phyloP scores from a whole-genome alignment of 2,113 vertebrate species.

The Sander lucioperca region DNA sequence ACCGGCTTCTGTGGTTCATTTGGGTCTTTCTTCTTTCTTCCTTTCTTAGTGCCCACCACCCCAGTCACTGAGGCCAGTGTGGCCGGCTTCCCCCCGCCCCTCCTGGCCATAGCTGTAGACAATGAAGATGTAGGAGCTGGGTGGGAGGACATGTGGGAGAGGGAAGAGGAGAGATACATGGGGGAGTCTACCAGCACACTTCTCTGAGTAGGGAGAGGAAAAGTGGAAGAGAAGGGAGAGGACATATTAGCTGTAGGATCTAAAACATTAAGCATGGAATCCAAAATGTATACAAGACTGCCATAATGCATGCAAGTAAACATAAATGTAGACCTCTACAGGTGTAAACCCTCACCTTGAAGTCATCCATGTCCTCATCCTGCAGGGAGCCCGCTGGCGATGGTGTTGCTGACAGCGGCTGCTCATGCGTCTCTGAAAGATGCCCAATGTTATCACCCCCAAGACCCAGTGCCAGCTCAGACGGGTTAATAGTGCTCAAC shows the following conservation, averaged over 20 bases:
- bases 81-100: conserved; percentile 75
- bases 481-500: conserved; percentile 91
- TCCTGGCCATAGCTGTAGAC: conserved; percentile 73
- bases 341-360: conserved; percentile 80
- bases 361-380: conserved; percentile 92
- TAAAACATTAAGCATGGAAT: not conserved
- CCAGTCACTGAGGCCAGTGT: conserved; percentile 23
- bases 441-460: conserved; percentile 84
- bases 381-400: conserved; percentile 90
- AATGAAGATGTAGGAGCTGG: conserved; percentile 24
- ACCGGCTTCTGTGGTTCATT: conserved; percentile 94
- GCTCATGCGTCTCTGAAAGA: conserved; percentile 85
- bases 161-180: conserved; percentile 74
- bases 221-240: not conserved
- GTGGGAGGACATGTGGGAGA: conserved; percentile 72
- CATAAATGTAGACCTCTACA: not conserved
- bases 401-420: conserved; percentile 87
- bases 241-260: conserved; percentile 15
- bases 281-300: not conserved
- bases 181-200: conserved; percentile 83
- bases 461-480: conserved; percentile 90
- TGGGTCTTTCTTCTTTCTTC: conserved; percentile 91
- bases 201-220: conserved; percentile 59
- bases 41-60: conserved; percentile 76
- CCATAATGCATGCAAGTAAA: no score